Evolutionary conservation across 2,797 vertebrate genomes (phyloP).

Genomic region (Chrosomus eos): DNA sequence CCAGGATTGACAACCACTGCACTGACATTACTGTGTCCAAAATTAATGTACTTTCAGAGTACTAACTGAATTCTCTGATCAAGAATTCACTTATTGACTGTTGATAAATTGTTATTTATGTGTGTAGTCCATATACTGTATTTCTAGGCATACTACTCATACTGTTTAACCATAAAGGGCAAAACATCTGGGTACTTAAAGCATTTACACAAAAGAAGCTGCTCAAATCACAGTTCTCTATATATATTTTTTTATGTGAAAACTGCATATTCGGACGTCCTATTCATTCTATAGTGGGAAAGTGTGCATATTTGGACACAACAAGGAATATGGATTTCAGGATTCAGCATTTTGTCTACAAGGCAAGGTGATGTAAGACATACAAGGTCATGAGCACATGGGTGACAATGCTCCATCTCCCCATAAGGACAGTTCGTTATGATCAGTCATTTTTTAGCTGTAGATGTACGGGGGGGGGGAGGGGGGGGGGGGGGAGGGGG

Average conservation of each 20-base stretch:
- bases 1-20: not conserved
- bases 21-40: not conserved
- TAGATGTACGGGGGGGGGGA: no score
- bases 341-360: not conserved
- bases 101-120: not conserved
- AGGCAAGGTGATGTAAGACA: not conserved
- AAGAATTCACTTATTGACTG: not conserved
- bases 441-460: not conserved
- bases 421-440: not conserved
- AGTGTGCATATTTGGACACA: not conserved
- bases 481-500: no score
- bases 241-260: not conserved
- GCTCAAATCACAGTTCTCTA: not conserved
- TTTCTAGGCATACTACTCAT: not conserved
- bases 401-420: not conserved
- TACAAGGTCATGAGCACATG: slow-evolving; percentile 17
- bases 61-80: no score
- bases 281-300: not conserved
- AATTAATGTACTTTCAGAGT: not conserved
- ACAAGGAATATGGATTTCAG: not conserved
- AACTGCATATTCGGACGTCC: not conserved
- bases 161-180: not conserved
- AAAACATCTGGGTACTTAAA: not conserved
- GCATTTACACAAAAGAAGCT: not conserved
- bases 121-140: not conserved